Conservation (phyloP, 2,888 invertebrate species). For the Sipunculus nudus region DNA sequence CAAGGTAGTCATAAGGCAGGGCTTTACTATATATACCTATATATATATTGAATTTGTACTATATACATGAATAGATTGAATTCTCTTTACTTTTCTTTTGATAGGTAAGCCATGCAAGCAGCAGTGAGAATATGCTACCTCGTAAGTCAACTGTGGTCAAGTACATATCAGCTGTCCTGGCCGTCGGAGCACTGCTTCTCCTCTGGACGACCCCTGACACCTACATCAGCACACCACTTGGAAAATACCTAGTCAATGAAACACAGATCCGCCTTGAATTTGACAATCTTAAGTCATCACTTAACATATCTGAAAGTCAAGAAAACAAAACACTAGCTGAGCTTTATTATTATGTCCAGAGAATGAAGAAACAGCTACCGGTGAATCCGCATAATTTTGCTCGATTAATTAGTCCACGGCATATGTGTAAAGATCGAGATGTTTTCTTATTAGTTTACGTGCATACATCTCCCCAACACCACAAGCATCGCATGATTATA, state of each 20-base stretch:
- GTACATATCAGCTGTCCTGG: constrained; percentile 1
- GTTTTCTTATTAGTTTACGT: constrained; percentile 53
- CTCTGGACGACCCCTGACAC: constrained; percentile 21
- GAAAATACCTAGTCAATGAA: constrained; percentile 12
- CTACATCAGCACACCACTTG: neutral
- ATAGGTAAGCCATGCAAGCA: no score
- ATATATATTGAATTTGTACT: no score
- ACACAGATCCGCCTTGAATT: constrained; percentile 22
- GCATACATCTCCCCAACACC: constrained; percentile 59
- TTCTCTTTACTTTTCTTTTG: no score
- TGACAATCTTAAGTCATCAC: constrained; percentile 1
- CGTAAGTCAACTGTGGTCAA: constrained; percentile 27
- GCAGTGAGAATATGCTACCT: no score
- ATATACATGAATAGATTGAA: no score
- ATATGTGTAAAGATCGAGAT: constrained; percentile 38
- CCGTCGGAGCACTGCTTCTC: constrained; percentile 10
- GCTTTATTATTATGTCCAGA: constrained; percentile 22
- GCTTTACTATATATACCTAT: no score
- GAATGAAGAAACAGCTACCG: constrained; percentile 16
- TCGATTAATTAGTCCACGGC: constrained; percentile 47
- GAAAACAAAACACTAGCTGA: constrained; percentile 22
- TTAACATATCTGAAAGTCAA: constrained; percentile 16
- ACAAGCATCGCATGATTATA: constrained; percentile 54
- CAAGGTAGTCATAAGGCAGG: no score
- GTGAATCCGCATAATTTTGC: constrained; percentile 53